Conservation (phyloP, 2,888 invertebrate genomes). For the Ashinkailepas kermadecensis region DNA sequence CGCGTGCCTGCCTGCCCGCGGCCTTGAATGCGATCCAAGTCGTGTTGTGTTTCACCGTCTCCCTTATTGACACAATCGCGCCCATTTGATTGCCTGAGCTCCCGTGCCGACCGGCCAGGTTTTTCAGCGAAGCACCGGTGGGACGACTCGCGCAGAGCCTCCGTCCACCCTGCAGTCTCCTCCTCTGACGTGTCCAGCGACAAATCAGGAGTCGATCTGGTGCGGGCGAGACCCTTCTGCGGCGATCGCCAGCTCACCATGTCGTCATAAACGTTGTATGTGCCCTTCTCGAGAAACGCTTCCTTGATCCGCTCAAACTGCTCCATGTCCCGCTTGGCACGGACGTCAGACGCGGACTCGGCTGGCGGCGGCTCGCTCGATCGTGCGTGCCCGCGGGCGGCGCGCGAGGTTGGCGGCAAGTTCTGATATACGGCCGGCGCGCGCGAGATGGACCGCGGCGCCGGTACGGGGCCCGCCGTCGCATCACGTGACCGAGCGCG, state of each 20-base stretch:
- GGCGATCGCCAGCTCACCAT: slow-evolving; percentile 1
- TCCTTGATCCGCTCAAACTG: slow-evolving; percentile 18
- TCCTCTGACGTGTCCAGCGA: neutral
- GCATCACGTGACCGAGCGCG: slow-evolving; percentile 2
- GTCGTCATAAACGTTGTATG: neutral
- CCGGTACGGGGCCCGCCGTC: slow-evolving; percentile 23
- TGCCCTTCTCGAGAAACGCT: slow-evolving; percentile 2
- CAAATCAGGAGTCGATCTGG: neutral
- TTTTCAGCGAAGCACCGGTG: neutral
- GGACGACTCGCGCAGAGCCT: neutral
- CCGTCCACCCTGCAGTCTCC: neutral
- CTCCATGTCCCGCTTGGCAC: slow-evolving; percentile 6
- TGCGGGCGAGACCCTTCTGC: neutral
- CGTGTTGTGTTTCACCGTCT: neutral
- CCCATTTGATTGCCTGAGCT: neutral
- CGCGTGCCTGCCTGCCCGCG: neutral
- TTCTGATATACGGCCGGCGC: slow-evolving; percentile 4
- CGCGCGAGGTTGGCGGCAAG: slow-evolving; percentile 1
- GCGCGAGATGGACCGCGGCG: neutral
- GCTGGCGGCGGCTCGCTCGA: neutral
- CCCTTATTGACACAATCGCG: neutral
- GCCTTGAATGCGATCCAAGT: neutral
- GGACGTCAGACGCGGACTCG: neutral
- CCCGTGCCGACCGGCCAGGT: neutral
- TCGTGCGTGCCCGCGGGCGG: neutral